phyloP scores from a whole-genome alignment of 2,113 vertebrate genomes.

The Aspiorhynchus laticeps region DNA sequence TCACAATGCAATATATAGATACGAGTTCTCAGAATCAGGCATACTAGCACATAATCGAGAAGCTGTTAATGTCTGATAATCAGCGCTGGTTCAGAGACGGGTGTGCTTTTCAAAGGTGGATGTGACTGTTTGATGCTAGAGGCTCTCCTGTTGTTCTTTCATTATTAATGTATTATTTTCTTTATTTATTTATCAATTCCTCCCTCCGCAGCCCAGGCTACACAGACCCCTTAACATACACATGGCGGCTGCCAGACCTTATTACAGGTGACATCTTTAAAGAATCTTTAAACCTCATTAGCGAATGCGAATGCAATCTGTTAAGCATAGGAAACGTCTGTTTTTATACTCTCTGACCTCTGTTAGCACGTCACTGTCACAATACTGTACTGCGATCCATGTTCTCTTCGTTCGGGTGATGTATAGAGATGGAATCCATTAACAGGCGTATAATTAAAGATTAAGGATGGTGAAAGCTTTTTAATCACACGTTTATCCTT shows the following conservation, averaged over 20 bases:
- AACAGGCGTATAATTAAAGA: background rate
- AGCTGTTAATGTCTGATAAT: background rate
- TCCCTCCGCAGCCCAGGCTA: background rate
- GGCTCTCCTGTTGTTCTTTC: conserved; percentile 28
- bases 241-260: conserved; percentile 13
- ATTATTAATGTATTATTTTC: conserved; percentile 21
- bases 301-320: background rate
- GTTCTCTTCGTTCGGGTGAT: background rate
- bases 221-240: conserved; percentile 18
- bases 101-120: conserved; percentile 19
- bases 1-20: conserved; percentile 46
- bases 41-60: conserved; percentile 21
- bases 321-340: background rate
- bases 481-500: background rate
- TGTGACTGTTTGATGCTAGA: conserved; percentile 36
- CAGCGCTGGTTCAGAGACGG: conserved; percentile 7
- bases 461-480: background rate
- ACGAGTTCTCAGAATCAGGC: conserved; percentile 35
- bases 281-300: conserved; percentile 11
- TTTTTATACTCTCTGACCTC: background rate
- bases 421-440: background rate
- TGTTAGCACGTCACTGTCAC: background rate
- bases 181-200: conserved; percentile 21
- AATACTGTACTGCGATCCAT: background rate
- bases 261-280: conserved; percentile 28